Conservation (phyloP, 2,797 vertebrate species). For the Ctenosaura bakeri region DNA sequence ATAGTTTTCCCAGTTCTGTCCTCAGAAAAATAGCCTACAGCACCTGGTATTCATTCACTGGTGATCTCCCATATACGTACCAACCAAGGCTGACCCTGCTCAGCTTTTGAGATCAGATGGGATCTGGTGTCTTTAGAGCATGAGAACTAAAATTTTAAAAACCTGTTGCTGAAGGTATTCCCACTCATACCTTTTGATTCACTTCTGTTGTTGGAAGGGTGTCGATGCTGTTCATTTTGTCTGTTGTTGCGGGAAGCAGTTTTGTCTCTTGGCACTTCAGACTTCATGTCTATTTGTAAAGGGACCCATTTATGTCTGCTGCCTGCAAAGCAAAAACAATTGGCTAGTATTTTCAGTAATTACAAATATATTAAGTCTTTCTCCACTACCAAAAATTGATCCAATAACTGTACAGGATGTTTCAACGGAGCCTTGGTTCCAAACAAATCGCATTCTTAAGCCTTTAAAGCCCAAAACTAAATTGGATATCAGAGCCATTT, state of each 20-base stretch:
- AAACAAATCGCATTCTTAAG: too few relatives aligned
- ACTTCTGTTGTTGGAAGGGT: slow-evolving; percentile 87
- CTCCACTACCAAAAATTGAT: neutral
- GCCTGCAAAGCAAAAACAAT: slow-evolving; percentile 80
- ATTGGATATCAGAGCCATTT: too few relatives aligned
- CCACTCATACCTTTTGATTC: slow-evolving; percentile 90
- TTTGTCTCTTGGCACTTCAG: slow-evolving; percentile 93
- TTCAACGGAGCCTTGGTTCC: neutral
- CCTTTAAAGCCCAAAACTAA: neutral
- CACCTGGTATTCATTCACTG: too few relatives aligned
- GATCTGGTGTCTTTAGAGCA: too few relatives aligned
- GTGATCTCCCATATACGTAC: too few relatives aligned
- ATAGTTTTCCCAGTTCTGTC: too few relatives aligned
- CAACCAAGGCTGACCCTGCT: too few relatives aligned
- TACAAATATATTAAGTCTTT: neutral
- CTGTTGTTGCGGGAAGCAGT: slow-evolving; percentile 93
- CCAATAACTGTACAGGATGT: neutral
- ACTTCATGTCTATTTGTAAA: slow-evolving; percentile 97
- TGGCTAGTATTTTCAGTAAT: slow-evolving; percentile 52
- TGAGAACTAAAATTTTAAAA: too few relatives aligned
- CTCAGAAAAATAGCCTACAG: too few relatives aligned
- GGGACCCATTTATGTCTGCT: slow-evolving; percentile 99
- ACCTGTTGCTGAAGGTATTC: too few relatives aligned
- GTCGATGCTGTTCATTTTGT: slow-evolving; percentile 90
- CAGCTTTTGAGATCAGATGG: too few relatives aligned